Evolutionary conservation across 2,797 vertebrate genomes (phyloP).

Genomic region (Scarus forsteni): DNA sequence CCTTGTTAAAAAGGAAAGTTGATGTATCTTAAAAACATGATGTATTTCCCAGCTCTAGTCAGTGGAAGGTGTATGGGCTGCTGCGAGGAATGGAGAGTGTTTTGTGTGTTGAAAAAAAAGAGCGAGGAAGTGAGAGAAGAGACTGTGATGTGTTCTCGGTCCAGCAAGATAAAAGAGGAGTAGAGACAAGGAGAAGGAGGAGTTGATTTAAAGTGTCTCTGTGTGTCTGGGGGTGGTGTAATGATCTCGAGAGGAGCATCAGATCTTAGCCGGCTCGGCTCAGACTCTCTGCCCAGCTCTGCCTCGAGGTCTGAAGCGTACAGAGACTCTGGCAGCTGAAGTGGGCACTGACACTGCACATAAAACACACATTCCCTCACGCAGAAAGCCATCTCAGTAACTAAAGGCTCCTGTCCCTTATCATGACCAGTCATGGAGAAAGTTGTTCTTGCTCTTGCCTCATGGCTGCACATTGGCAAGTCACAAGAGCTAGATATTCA

Average conservation of each 20-base stretch:
- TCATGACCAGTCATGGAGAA: constrained; percentile 50
- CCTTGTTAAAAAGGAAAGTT: too few relatives aligned
- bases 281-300: constrained; percentile 41
- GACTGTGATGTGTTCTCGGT: constrained; percentile 46
- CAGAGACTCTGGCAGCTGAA: constrained; percentile 37
- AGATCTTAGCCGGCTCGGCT: constrained; percentile 54
- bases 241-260: constrained; percentile 72
- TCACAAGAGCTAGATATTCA: not conserved
- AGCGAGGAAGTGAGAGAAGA: constrained; percentile 41
- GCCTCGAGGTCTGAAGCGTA: constrained; percentile 54
- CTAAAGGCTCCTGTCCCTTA: constrained; percentile 50
- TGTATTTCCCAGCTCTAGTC: too few relatives aligned
- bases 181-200: constrained; percentile 40
- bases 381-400: constrained; percentile 43
- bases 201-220: constrained; percentile 66
- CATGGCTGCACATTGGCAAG: constrained; percentile 27
- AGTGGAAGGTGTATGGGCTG: constrained; percentile 9
- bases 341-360: constrained; percentile 42
- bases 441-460: constrained; percentile 23
- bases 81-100: constrained; percentile 8
- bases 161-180: constrained; percentile 39
- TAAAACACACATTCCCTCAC: constrained; percentile 28
- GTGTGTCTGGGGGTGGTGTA: constrained; percentile 62
- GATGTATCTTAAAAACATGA: too few relatives aligned
- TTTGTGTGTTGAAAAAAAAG: constrained; percentile 11